Evolutionary conservation across 2,113 vertebrate genomes (phyloP), one percentile per base, ranked within the genome.

Genomic region (Gymnobelideus leadbeateri): DNA sequence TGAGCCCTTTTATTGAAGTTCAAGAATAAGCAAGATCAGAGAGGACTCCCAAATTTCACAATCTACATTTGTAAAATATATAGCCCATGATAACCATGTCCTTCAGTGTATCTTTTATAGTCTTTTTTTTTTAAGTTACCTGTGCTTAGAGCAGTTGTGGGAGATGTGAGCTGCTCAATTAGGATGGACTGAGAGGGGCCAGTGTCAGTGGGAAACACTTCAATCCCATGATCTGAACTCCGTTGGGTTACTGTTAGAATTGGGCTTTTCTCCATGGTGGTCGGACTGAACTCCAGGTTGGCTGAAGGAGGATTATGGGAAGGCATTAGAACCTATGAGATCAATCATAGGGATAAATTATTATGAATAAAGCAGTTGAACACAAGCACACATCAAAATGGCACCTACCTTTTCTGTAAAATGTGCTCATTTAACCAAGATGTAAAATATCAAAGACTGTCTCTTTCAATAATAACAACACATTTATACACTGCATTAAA

Each of bases 101-200:
- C 25, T 93, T 77, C 19, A 26, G 90, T 26, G 55, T 4, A 28
- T 54, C 43, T 93, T 68, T 55, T 57, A 10, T 37, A 31, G 25
- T 24, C 94, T 21, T 21, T 93, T 19, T 84, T 94, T 95, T 68
- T 37, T 16, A 61, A 94, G 1, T 96, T 99, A 99, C 99, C 99
- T 98, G 98, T 95, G 94, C 96, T 89, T 93, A 92, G 51, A 54
- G 98, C 92, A 61, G 93, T 26, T n/a, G 98, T 92, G 8, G 91
- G 77, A 89, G 97, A 43, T 12, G 92, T 37, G 3, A 96, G 37
- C 16, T 95, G 96, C 51, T 96, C 89, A n/a, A 91, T 12, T 52
- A 95, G 43, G 54, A 46, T 51, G 89, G 94, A 8, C 92, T 94
- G 90, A 68, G 98, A 53, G 0, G 92, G 26, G 4, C 93, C 16